phyloP scores from a whole-genome alignment of 2,888 invertebrate species.

The Protodeltote pygarga region DNA sequence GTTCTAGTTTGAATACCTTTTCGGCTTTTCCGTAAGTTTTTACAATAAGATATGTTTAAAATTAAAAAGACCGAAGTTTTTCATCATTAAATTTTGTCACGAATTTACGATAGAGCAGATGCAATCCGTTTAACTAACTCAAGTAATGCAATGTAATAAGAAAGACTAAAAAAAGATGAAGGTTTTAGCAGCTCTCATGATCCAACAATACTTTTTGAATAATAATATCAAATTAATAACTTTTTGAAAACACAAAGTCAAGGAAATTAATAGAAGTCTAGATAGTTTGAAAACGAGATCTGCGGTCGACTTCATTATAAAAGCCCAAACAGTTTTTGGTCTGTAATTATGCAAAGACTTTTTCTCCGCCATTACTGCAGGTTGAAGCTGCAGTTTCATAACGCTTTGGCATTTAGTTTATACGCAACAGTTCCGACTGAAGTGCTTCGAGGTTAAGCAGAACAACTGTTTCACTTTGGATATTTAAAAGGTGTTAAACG shows the following conservation, averaged over 20 bases:
- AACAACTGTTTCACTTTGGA: constrained; percentile 46
- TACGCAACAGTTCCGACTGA: constrained; percentile 57
- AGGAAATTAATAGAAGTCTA: constrained; percentile 22
- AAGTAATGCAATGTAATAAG: constrained; percentile 11
- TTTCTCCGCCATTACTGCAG: constrained; percentile 39
- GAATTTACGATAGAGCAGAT: constrained; percentile 18
- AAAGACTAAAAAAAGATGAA: constrained; percentile 35
- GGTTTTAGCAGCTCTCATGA: constrained; percentile 28
- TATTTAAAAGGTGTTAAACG: constrained; percentile 48
- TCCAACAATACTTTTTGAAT: constrained; percentile 18
- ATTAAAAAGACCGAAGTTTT: background rate
- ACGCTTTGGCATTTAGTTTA: constrained; percentile 59
- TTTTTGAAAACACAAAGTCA: constrained; percentile 31
- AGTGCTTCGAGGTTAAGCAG: constrained; percentile 37
- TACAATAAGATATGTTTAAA: too few relatives aligned
- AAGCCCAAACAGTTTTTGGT: constrained; percentile 22
- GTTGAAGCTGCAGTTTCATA: constrained; percentile 52
- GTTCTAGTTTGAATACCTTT: too few relatives aligned
- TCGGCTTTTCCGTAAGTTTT: too few relatives aligned
- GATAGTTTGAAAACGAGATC: constrained; percentile 11
- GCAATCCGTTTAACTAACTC: constrained; percentile 11
- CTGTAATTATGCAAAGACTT: constrained; percentile 42
- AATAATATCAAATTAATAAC: constrained; percentile 34
- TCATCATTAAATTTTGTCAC: background rate
- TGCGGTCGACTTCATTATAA: constrained; percentile 39